Evolutionary conservation across 1,140 invertebrate species (phyloP).

Genomic region (Cherax destructor): DNA sequence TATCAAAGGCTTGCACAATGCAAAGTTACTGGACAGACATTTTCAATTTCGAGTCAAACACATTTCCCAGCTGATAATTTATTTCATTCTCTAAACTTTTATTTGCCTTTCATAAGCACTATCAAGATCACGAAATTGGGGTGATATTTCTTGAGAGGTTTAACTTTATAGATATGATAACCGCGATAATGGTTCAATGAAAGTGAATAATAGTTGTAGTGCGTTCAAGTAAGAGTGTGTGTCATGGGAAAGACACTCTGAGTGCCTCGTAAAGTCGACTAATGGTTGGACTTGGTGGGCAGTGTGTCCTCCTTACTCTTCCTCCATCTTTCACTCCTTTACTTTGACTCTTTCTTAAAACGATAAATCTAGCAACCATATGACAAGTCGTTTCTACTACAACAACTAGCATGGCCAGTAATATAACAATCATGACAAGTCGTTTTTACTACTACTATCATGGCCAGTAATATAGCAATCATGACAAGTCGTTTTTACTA

Average conservation of each 20-base stretch:
- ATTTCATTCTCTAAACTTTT: background rate
- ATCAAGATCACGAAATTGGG: background rate
- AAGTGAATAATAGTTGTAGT: background rate
- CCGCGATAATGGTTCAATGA: background rate
- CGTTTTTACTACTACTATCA: too few relatives aligned
- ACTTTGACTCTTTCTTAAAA: background rate
- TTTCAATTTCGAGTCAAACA: background rate
- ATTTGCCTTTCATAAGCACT: background rate
- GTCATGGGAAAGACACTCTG: background rate
- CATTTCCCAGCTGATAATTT: background rate
- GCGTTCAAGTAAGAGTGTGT: background rate
- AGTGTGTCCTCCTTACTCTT: background rate
- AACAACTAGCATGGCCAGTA: too few relatives aligned
- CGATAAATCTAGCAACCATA: too few relatives aligned
- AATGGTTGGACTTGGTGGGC: background rate
- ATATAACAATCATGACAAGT: too few relatives aligned
- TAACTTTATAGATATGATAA: background rate
- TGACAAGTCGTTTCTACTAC: too few relatives aligned
- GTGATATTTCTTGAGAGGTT: background rate
- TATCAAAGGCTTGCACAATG: too few relatives aligned
- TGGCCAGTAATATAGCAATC: too few relatives aligned
- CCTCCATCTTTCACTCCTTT: background rate
- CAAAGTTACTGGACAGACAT: background rate
- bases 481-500: too few relatives aligned
- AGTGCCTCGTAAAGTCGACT: too few relatives aligned